These are phyloP conservation scores for Tromatobia lineatoria DNA, from an alignment of 2,888 invertebrate species.

Conservation along the genomic window DNA sequence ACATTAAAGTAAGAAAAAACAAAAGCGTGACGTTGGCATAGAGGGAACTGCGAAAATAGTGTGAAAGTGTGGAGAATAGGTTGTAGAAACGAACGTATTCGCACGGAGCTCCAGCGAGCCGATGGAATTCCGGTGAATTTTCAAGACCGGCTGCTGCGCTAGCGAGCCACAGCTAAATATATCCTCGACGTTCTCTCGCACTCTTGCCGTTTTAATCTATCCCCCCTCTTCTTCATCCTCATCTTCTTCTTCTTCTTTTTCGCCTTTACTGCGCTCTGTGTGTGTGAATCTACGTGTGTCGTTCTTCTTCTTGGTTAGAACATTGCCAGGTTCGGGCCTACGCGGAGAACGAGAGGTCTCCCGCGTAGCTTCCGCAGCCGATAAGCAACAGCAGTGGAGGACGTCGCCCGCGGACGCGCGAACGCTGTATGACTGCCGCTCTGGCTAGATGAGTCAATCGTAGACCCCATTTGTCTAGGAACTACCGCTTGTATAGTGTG, in stretches of 20 bases:
- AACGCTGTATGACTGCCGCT: conserved; percentile 64
- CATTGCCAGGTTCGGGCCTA: conserved; percentile 51
- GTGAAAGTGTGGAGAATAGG: neutral
- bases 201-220: conserved; percentile 40
- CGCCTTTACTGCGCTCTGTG: conserved; percentile 34
- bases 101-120: neutral
- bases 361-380: conserved; percentile 58
- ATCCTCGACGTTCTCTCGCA: conserved; percentile 58
- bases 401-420: conserved; percentile 51
- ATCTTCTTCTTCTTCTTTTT: neutral
- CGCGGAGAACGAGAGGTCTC: conserved; percentile 60
- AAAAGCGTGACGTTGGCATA: neutral
- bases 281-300: conserved; percentile 26
- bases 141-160: conserved; percentile 53
- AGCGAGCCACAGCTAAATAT: conserved; percentile 64
- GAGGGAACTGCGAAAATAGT: neutral
- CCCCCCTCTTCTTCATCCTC: conserved; percentile 28
- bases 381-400: conserved; percentile 15
- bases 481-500: conserved; percentile 51
- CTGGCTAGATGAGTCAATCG: conserved; percentile 81
- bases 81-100: neutral
- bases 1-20: neutral
- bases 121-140: conserved; percentile 68
- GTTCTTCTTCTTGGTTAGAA: conserved; percentile 21
- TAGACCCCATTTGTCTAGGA: conserved; percentile 84